Base-by-base conservation (phyloP, 2,113 vertebrate genomes). In the Perccottus glenii region DNA sequence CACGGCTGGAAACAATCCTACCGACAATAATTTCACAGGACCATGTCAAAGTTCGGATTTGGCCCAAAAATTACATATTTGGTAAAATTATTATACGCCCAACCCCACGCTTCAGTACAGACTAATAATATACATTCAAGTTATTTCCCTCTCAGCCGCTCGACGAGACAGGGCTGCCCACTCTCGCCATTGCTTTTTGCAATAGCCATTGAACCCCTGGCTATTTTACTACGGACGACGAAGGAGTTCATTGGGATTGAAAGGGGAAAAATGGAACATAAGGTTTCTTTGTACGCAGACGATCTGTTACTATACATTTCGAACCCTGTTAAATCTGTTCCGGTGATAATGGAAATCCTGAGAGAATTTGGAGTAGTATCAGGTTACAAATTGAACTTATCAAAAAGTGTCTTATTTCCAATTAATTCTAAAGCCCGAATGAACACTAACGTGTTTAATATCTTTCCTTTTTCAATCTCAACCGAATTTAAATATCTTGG, bases 121-220 rank as follows among this genome's bases (percentile, higher is more conserved):
- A 8, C 10, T 9, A 27, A 52, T 12, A 32, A 52, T 32, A 3
- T 32, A 2, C 7, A 32, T 8, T 33, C 19, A 52, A 19, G 15
- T 33, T 52, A 27, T 10, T 46, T 62, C 45, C 11, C 58, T 15
- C 33, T 70, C 7, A 5, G 10, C 11, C 5, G 15, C 0, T 44
- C 48, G 14, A 70, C 67, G 1, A 59, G 56, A 16, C 66, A 68
- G 9, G 67, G 57, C 12, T 69, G 47, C n/a, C 67, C 48, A 7
- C 40, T 60, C 12, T 45, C 57, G 38, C 57, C 46, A 8, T 60
- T 19, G 5, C 9, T 69, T 32, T 60, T 69, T 36, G 38, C 48
- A 5, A 3, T 69, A 60, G 46, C 55, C 4, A 59, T 38, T 49
- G 45, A 58, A 9, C 56, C 55, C 10, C 11, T 58, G 10, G 57